These are phyloP conservation scores for Oryzias melastigma DNA, from an alignment of 2,113 vertebrate genomes.

Conservation along the genomic window DNA sequence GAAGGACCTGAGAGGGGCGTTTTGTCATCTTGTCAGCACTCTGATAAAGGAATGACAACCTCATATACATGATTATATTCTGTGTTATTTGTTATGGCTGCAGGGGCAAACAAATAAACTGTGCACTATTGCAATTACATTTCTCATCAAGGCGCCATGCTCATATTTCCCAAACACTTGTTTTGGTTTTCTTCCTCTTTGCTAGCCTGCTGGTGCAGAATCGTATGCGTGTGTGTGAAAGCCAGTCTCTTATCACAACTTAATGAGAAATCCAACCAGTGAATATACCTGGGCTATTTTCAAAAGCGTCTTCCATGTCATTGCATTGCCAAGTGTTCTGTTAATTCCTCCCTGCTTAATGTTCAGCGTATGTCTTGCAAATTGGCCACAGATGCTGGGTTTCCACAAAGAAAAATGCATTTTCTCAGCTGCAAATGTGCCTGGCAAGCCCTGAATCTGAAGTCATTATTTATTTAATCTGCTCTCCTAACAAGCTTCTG, in stretches of 20 bases:
- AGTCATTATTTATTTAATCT: constrained; percentile 86
- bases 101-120: constrained; percentile 72
- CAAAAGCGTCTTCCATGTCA: constrained; percentile 66
- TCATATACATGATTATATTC: constrained; percentile 74
- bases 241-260: constrained; percentile 57
- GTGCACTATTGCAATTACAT: constrained; percentile 69
- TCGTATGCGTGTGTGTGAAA: constrained; percentile 35
- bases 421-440: constrained; percentile 69
- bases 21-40: constrained; percentile 71
- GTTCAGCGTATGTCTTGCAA: constrained; percentile 73
- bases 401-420: constrained; percentile 73
- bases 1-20: constrained; percentile 60
- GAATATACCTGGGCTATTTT: constrained; percentile 70
- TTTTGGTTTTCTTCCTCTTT: constrained; percentile 42
- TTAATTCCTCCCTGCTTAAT: constrained; percentile 73
- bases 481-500: constrained; percentile 79
- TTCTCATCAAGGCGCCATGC: constrained; percentile 63
- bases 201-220: constrained; percentile 35
- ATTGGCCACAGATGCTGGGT: constrained; percentile 76
- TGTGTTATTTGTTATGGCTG: constrained; percentile 70
- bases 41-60: constrained; percentile 74
- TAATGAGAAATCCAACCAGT: constrained; percentile 64
- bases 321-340: constrained; percentile 67
- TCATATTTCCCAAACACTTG: constrained; percentile 62
- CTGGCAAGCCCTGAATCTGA: constrained; percentile 73